Base-by-base conservation (phyloP, 2,888 invertebrate genomes). In the Apodemia mormo region DNA sequence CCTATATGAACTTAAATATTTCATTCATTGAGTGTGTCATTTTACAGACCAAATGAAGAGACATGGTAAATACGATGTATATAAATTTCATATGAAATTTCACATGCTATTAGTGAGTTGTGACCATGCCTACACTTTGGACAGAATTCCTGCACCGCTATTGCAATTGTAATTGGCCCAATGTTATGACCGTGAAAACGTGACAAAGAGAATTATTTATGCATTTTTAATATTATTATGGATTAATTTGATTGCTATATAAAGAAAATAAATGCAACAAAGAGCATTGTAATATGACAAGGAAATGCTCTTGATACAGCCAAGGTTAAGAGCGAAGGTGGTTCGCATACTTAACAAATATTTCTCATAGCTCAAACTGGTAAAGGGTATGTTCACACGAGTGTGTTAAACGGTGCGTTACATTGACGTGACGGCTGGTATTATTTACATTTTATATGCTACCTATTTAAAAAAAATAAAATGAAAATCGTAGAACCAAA, bases 261-360 rank as follows among this genome's bases (percentile, higher is more conserved):
- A 61, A 61, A 61, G 61, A 61, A 65, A 54, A 70, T 69, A 70
- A 70, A 67, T 52, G 67, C 72, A 70, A 75, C 71, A 69, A 71
- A 70, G 69, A 66, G 79, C 80, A 80, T 82, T 84, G 88, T 88
- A 88, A 83, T 79, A 80, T 80, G 79, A 82, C 84, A 83, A 90
- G 91, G 92, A 90, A 90, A 88, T 84, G 80, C 78, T 77, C 78
- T 78, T 78, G 73, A 76, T 84, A 83, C 81, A 80, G 80, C 81
- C 90, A 91, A 90, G 90, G 92, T 85, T 85, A 83, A 75, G 74
- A 81, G 84, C 83, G 87, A 89, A 90, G 88, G 89, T 83, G 81
- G 84, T 83, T 85, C 77, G 81, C 85, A 85, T 87, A 82, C 83
- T 84, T 86, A 77, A 82, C 86, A 86, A 89, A 89, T 84, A 84